Percentiles rank a stretch among this genome's conserved stretches.
These are phyloP conservation scores for Macrostomum lignano DNA, from an alignment of 1,140 invertebrate species.

Conservation along the genomic window DNA sequence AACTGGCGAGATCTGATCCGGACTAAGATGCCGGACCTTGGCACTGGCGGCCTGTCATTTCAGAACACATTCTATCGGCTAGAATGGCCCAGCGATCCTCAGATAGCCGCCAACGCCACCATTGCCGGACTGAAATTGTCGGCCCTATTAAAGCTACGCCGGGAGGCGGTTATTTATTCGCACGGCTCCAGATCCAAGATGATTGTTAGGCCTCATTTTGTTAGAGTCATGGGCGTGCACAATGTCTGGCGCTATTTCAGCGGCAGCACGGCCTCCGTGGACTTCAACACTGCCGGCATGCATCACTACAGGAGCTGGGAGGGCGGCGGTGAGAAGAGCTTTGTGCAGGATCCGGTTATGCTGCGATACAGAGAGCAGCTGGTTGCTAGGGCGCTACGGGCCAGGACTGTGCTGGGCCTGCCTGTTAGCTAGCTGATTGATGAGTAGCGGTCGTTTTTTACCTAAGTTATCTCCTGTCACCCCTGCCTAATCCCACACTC, in stretches of 20 bases:
- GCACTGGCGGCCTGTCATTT: constrained; percentile 27
- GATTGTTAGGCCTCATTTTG: constrained; percentile 1
- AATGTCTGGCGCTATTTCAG: constrained; percentile 3
- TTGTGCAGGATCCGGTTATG: constrained; percentile 5
- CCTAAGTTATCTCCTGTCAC: no score
- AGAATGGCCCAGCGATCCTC: constrained; percentile 43
- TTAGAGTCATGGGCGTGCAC: constrained; percentile 4
- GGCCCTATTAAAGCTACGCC: constrained; percentile 1
- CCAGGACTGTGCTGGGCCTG: no score
- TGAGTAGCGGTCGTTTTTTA: no score
- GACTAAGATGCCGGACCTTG: constrained; percentile 1
- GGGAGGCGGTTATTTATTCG: constrained; percentile 1
- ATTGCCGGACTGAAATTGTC: constrained; percentile 4
- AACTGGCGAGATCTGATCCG: constrained; percentile 10
- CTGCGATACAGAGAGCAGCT: constrained; percentile 1
- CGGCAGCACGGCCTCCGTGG: not conserved
- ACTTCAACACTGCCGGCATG: not conserved
- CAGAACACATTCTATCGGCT: constrained; percentile 74
- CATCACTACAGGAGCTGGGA: constrained; percentile 7
- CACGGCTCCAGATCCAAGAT: constrained; percentile 4
- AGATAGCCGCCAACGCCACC: constrained; percentile 1
- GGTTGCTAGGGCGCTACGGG: no score
- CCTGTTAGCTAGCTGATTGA: no score
- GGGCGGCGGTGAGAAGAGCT: constrained; percentile 4
- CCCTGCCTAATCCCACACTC: no score